Evolutionary conservation across 2,797 vertebrate species (phyloP).

Genomic region (Scomberomorus guttatus): DNA sequence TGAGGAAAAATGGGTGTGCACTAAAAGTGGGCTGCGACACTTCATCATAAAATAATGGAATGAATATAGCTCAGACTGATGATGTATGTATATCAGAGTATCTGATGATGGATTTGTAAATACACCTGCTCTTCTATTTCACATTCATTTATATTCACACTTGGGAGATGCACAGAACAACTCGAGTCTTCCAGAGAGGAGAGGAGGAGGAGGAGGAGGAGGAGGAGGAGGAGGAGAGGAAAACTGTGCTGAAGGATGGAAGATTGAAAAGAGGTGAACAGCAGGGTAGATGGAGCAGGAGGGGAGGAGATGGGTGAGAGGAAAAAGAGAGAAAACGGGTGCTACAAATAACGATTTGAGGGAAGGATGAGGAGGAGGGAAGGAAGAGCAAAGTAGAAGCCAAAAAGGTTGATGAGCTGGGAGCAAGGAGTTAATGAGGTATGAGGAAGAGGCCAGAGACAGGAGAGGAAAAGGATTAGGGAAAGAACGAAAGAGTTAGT

Average conservation of each 20-base stretch:
- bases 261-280: constrained; percentile 10
- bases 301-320: neutral
- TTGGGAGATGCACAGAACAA: neutral
- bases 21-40: constrained; percentile 4
- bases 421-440: constrained; percentile 39
- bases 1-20: neutral
- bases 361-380: too few species aligned
- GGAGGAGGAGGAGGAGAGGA: neutral
- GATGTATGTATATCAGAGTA: constrained; percentile 35
- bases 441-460: constrained; percentile 6
- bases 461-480: neutral
- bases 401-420: constrained; percentile 28
- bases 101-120: constrained; percentile 35
- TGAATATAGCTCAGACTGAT: constrained; percentile 30
- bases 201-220: neutral
- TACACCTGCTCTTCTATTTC: constrained; percentile 56
- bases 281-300: neutral
- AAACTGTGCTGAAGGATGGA: neutral
- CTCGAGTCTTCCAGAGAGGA: neutral
- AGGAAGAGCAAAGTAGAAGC: neutral
- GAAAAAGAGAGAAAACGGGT: neutral
- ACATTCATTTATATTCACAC: constrained; percentile 50
- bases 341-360: neutral
- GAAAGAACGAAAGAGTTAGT: neutral
- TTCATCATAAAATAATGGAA: constrained; percentile 20